phyloP scores from a whole-genome alignment of 2,888 invertebrate genomes.

The Automeris io region DNA sequence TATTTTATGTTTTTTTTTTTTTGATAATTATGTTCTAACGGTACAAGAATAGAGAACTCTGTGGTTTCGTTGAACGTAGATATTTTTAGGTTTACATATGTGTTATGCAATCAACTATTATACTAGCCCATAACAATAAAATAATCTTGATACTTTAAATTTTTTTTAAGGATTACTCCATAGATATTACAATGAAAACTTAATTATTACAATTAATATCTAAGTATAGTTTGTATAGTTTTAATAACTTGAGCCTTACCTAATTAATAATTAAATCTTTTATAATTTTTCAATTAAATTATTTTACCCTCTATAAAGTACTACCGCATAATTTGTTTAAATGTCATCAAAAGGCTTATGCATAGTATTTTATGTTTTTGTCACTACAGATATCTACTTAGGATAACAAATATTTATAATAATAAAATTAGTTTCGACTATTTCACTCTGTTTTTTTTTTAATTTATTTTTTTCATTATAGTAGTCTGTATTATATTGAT shows the following conservation, averaged over 20 bases:
- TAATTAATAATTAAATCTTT: too few species aligned
- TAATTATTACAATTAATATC: too few species aligned
- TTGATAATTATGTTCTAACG: constrained; percentile 23
- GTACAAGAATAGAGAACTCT: constrained; percentile 41
- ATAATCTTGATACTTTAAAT: constrained; percentile 31
- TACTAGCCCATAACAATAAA: not conserved
- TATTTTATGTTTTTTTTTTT: not conserved
- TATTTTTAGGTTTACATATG: constrained; percentile 53
- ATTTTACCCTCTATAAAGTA: not conserved
- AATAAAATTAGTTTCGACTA: not conserved
- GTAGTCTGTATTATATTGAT: too few species aligned
- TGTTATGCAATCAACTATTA: constrained; percentile 19
- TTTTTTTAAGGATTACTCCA: too few species aligned
- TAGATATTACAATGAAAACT: too few species aligned
- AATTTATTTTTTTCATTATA: too few species aligned
- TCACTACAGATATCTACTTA: too few species aligned
- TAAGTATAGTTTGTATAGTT: too few species aligned
- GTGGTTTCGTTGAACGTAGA: constrained; percentile 29
- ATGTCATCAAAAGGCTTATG: too few species aligned
- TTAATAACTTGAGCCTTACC: too few species aligned
- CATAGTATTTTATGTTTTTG: not conserved
- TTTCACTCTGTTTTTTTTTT: too few species aligned
- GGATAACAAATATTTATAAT: too few species aligned
- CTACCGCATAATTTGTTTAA: not conserved
- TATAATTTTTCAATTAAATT: not conserved